Conservation (phyloP, 2,888 invertebrate species). For the Erebia palarica region DNA sequence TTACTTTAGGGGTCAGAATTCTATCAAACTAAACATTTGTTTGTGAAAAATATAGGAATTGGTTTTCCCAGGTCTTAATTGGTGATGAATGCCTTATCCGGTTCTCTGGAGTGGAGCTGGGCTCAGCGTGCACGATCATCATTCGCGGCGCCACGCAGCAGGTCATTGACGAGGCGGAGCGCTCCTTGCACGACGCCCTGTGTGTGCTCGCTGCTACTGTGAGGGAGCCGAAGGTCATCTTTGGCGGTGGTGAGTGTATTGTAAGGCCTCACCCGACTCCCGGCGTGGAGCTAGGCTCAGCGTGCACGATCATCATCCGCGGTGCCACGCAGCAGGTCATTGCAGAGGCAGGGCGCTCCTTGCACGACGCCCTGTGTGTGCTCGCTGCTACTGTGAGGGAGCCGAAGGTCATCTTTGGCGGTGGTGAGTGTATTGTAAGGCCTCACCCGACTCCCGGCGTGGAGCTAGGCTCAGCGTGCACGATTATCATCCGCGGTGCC, state of each 20-base stretch:
- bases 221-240: slow-evolving; percentile 94
- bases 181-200: slow-evolving; percentile 98
- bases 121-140: slow-evolving; percentile 98
- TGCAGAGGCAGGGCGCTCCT: slow-evolving; percentile 98
- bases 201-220: slow-evolving; percentile 98
- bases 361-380: slow-evolving; percentile 99
- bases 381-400: slow-evolving; percentile 97
- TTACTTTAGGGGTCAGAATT: too few relatives aligned
- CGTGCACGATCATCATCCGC: too few relatives aligned
- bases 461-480: too few relatives aligned
- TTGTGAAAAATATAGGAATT: background rate
- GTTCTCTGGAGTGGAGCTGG: slow-evolving; percentile 96
- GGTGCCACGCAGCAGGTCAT: slow-evolving; percentile 98
- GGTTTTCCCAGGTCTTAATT: slow-evolving; percentile 88
- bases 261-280: too few relatives aligned
- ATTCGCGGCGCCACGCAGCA: slow-evolving; percentile 99
- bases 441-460: too few relatives aligned
- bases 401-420: slow-evolving; percentile 94
- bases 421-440: too few relatives aligned
- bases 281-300: too few relatives aligned
- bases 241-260: slow-evolving; percentile 93
- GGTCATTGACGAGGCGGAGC: slow-evolving; percentile 97
- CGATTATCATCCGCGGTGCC: too few relatives aligned
- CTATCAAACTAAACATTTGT: too few relatives aligned
- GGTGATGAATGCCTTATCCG: slow-evolving; percentile 97